Conservation (phyloP, 2,888 invertebrate species). For the Limnephilus auricula region DNA sequence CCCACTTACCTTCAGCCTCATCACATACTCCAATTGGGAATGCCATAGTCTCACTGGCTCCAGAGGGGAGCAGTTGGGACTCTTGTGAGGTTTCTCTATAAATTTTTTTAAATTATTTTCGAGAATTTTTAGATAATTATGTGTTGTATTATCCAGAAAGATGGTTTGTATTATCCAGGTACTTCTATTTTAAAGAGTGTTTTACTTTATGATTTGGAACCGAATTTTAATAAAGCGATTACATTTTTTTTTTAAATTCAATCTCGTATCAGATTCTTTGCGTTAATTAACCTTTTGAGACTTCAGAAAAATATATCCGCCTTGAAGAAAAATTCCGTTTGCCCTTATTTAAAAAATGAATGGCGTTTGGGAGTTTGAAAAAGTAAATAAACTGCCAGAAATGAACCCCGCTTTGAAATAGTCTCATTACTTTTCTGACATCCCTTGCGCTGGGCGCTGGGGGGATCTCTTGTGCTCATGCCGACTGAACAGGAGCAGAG, state of each 20-base stretch:
- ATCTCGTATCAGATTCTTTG: background rate
- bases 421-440: slow-evolving; percentile 47
- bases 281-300: slow-evolving; percentile 3
- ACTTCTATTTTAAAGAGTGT: no score
- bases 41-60: no score
- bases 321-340: background rate
- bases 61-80: no score
- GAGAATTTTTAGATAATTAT: no score
- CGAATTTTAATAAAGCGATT: no score
- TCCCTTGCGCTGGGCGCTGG: background rate
- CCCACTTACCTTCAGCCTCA: no score
- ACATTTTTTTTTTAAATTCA: no score
- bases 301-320: background rate
- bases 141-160: no score
- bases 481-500: background rate
- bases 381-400: slow-evolving; percentile 5
- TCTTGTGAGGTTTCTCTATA: no score
- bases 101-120: no score
- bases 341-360: slow-evolving; percentile 9
- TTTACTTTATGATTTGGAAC: background rate
- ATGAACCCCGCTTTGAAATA: slow-evolving; percentile 18
- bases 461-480: slow-evolving; percentile 13
- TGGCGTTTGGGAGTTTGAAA: slow-evolving; percentile 30
- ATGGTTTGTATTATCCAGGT: no score
- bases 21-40: no score